Base-by-base conservation (phyloP, 2,888 invertebrate species). In the Aphrophora alni region DNA sequence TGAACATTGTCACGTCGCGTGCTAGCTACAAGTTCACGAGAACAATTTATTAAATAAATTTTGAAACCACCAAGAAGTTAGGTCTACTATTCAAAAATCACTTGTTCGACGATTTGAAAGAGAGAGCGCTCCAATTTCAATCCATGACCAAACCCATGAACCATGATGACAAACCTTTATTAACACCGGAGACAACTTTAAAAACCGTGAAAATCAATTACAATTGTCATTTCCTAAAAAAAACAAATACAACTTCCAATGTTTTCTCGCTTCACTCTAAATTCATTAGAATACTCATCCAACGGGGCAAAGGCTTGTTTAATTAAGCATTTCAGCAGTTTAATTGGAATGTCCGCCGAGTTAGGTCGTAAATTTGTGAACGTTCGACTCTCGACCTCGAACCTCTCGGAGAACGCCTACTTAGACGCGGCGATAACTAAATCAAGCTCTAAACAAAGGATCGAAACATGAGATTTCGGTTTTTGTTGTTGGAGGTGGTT, bases 391-490 rank as follows among this genome's bases (percentile, higher is more conserved):
- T 21, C 59, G 59, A 10, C 21, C 21, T 21, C 59, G 21, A 14
- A 44, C 44, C 17, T 27, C 72, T 33, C 70, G 70, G n/a, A n/a
- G 59, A 26, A 26, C 78, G 78, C 78, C 78, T 78, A 59, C 59
- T 59, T 59, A 59, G 4, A 59, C 78, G 51, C 8, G 27, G 26
- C 78, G 72, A 78, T 78, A 78, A 78, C 78, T 78, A 78, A 78
- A 78, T 78, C 72, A 78, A 78, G 21, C 78, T 71, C 59, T 78
- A 71, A 38, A 78, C 78, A 72, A 78, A 78, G 78, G 78, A 78
- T 78, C 73, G 72, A 72, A 78, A 78, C 78, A 78, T 51, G 78
- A 78, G 78, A 78, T 78, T 78, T 78, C 72, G 72, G 71, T 78
- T 73, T 72, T 73, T 78, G 59, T 59, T 59, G 59, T n/a, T 21